A percentile compares a stretch with the other conserved stretches of the same genome.
These are phyloP conservation scores for Erebia palarica DNA, from an alignment of 2,888 invertebrate genomes.

Conservation along the genomic window DNA sequence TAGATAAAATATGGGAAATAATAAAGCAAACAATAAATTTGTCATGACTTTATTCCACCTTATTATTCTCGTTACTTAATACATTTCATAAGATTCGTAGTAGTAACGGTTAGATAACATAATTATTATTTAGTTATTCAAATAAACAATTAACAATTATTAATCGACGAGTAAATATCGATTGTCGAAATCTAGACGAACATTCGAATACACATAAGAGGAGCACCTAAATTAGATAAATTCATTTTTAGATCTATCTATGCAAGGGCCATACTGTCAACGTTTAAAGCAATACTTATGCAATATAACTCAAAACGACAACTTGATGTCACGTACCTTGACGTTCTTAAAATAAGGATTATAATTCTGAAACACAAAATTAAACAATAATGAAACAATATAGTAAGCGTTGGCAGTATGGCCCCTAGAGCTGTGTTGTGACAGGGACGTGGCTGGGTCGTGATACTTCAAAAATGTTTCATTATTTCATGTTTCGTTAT, in stretches of 20 bases:
- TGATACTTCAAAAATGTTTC: not conserved
- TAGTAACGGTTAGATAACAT: conserved; percentile 76
- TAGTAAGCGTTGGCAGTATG: too few relatives aligned
- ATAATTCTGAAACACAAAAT: too few relatives aligned
- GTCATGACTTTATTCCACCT: conserved; percentile 73
- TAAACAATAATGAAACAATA: too few relatives aligned
- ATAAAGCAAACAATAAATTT: conserved; percentile 26
- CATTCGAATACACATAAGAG: conserved; percentile 18
- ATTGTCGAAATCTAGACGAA: conserved; percentile 19
- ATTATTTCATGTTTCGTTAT: too few relatives aligned
- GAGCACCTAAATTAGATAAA: conserved; percentile 26
- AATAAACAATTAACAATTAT: conserved; percentile 22
- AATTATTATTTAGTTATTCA: conserved; percentile 12
- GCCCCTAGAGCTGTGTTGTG: not conserved
- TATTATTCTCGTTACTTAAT: conserved; percentile 68
- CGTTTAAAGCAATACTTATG: too few relatives aligned
- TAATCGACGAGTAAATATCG: not conserved
- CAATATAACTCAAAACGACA: too few relatives aligned
- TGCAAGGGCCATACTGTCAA: not conserved
- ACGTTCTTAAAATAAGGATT: too few relatives aligned
- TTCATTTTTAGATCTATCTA: conserved; percentile 9
- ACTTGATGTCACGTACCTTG: too few relatives aligned
- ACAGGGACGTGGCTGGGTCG: not conserved
- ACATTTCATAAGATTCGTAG: conserved; percentile 76
- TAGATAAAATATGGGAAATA: too few relatives aligned